Evolutionary conservation across 2,113 vertebrate genomes (phyloP), one percentile per base, ranked within the genome.

Genomic region (Ploceus nigricollis): DNA sequence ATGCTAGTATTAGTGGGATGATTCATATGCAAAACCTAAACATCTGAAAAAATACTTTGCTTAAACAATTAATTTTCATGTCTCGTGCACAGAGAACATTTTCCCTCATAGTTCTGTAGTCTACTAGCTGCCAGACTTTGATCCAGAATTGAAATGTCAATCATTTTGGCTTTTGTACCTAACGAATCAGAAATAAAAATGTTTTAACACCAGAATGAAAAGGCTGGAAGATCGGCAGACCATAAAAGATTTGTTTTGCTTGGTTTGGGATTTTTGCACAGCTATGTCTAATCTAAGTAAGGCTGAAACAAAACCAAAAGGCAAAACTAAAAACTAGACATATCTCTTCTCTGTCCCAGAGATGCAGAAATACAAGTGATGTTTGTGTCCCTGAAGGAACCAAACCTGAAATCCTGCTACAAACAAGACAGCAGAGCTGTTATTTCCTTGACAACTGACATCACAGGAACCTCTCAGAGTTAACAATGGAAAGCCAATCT

Each of bases 191-290:
- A 91, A 96, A 90, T 57, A 76, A 78, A 94, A 90, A 83, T 28
- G 68, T 86, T 93, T 83, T 66, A 92, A 89, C 50, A 80, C 54
- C 45, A 72, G 50, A 95, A 94, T 70, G 35, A 89, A 90, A 94
- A 81, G 42, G 47, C 79, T 88, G 33, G 47, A 51, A 77, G 47
- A 90, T 78, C 3, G 19, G 81, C 68, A 80, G 71, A 69, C 51
- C 31, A 51, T 66, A 71, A 77, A 80, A 88, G 24, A 87, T 58
- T 81, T 90, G 44, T 90, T 93, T 93, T 75, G 78, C 69, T 94
- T 89, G 51, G 76, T 92, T 56, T 83, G 57, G 76, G 47, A 89
- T 81, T 90, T 96, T 96, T 73, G 84, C 47, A 70, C 44, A 54
- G 51, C 42, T 80, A 65, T 50, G 66, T 73, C 27, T 89, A 90